These are phyloP conservation scores for Trematomus bernacchii DNA, from an alignment of 2,797 vertebrate genomes.

Conservation along the genomic window DNA sequence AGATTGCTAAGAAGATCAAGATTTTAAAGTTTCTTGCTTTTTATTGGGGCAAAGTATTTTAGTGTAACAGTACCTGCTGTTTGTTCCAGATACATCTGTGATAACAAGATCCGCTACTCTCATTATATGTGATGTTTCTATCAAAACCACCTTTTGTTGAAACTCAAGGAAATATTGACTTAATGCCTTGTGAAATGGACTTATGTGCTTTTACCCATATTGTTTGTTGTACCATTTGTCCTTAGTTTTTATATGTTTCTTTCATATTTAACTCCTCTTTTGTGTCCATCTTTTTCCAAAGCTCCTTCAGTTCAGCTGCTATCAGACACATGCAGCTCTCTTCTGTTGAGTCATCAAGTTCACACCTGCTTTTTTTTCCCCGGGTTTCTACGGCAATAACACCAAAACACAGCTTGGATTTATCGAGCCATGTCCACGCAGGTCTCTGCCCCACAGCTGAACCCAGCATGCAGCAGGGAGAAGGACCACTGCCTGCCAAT, in stretches of 20 bases:
- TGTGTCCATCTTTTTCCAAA: slow-evolving; percentile 6
- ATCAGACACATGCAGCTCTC: slow-evolving; percentile 21
- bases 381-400: slow-evolving; percentile 69
- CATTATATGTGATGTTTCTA: not conserved
- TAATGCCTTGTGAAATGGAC: not conserved
- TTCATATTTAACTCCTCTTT: slow-evolving; percentile 6
- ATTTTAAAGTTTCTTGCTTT: not conserved
- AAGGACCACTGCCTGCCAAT: slow-evolving; percentile 46
- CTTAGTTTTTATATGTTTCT: not conserved
- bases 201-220: not conserved
- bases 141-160: not conserved
- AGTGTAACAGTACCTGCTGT: not conserved
- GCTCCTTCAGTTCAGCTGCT: slow-evolving; percentile 12
- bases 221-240: not conserved
- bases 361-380: slow-evolving; percentile 39
- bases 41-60: not conserved
- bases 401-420: slow-evolving; percentile 78
- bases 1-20: not conserved
- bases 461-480: slow-evolving; percentile 34
- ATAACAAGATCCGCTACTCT: slow-evolving; percentile 10
- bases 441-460: slow-evolving; percentile 63
- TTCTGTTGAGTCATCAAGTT: slow-evolving; percentile 51
- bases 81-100: not conserved
- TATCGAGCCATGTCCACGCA: slow-evolving; percentile 59
- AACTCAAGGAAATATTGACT: not conserved